Conservation (phyloP, 2,797 vertebrate genomes). For the Rhadinocentrus ornatus region DNA sequence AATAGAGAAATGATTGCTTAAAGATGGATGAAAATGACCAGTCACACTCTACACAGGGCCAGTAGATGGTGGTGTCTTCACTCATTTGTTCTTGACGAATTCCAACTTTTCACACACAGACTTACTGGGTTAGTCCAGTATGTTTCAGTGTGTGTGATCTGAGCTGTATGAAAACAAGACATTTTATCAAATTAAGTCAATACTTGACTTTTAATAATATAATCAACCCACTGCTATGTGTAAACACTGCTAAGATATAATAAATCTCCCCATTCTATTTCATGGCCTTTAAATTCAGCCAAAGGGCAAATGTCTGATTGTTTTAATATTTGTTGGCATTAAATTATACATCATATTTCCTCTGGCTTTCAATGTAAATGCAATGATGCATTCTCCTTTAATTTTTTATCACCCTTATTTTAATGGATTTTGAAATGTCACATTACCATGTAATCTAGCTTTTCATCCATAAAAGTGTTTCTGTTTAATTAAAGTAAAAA, state of each 20-base stretch:
- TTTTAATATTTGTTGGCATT: neutral
- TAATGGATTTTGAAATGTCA: neutral
- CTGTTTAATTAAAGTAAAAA: neutral
- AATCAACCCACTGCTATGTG: neutral
- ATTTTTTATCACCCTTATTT: neutral
- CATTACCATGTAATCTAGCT: neutral
- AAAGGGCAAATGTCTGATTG: neutral
- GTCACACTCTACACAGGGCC: slow-evolving; percentile 43
- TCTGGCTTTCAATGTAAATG: neutral
- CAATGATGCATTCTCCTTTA: neutral
- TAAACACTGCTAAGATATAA: neutral
- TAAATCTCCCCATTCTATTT: neutral
- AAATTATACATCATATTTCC: neutral
- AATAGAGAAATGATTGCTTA: neutral
- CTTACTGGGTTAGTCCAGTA: neutral
- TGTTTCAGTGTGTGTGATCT: slow-evolving; percentile 7
- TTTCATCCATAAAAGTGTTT: neutral
- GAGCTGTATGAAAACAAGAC: neutral
- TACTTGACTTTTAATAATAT: neutral
- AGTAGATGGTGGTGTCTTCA: slow-evolving; percentile 76
- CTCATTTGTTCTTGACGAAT: slow-evolving; percentile 30
- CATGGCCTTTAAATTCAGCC: neutral
- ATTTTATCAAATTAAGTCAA: neutral
- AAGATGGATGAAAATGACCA: neutral
- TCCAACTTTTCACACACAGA: neutral